phyloP scores from a whole-genome alignment of 2,888 invertebrate genomes.

The Microctonus brassicae region DNA sequence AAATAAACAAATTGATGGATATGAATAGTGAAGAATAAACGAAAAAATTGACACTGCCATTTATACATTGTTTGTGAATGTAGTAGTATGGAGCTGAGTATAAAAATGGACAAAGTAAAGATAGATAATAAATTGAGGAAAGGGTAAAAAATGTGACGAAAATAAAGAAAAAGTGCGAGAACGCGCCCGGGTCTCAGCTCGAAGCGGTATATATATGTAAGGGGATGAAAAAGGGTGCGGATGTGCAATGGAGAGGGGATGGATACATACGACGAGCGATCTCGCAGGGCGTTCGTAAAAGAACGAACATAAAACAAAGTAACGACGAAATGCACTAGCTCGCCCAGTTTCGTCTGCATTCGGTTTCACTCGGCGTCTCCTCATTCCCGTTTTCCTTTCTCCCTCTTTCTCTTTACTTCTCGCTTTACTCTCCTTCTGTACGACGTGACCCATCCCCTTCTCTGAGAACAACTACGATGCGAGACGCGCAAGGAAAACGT shows the following conservation, averaged over 20 bases:
- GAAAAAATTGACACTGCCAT: not conserved
- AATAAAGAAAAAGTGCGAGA: slow-evolving; percentile 33
- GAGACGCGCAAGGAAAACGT: slow-evolving; percentile 60
- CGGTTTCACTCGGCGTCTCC: slow-evolving; percentile 37
- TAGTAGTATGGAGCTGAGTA: not conserved
- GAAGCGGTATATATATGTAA: slow-evolving; percentile 4
- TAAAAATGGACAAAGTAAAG: slow-evolving; percentile 14
- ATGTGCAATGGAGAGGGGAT: slow-evolving; percentile 18
- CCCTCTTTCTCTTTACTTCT: not conserved
- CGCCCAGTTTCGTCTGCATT: slow-evolving; percentile 51
- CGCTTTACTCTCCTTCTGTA: slow-evolving; percentile 25
- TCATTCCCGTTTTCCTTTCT: not conserved
- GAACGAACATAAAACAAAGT: slow-evolving; percentile 67
- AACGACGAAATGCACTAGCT: slow-evolving; percentile 66
- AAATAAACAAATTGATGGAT: not conserved
- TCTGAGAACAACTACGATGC: not conserved
- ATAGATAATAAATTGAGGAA: slow-evolving; percentile 5
- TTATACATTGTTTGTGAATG: not conserved
- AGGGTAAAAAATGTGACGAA: slow-evolving; percentile 13
- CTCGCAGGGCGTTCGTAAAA: slow-evolving; percentile 36
- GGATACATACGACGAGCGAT: slow-evolving; percentile 30
- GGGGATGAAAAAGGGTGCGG: slow-evolving; percentile 27
- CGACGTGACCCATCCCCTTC: slow-evolving; percentile 36
- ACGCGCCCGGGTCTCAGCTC: slow-evolving; percentile 13
- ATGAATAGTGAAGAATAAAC: not conserved